Evolutionary conservation across 2,888 invertebrate genomes (phyloP), one percentile per base, ranked within the genome.

Genomic region (Leuctra nigra): DNA sequence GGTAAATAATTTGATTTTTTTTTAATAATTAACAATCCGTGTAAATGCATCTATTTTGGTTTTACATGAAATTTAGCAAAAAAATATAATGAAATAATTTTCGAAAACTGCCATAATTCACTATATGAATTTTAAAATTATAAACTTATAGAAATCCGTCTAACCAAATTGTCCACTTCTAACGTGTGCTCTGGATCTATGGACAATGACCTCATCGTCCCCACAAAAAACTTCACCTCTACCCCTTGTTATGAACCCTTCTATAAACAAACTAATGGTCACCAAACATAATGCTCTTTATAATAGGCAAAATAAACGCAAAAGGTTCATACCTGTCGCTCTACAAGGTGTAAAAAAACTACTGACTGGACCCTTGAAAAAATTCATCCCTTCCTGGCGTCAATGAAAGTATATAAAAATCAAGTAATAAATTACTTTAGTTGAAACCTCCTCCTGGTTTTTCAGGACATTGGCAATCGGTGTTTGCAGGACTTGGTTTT

Each of bases 191-290:
- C 11, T 29, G 6, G 29, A 29, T 29, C 11, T 6, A 29, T 11
- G 29, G 29, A 29, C n/a, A 11, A 29, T 29, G 29, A 7, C 29
- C 29, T 29, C 6, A 29, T 11, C 29, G 6, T 29, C 29, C 29
- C 29, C 11, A 16, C 11, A 41, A 11, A 4, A 18, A 41, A 41
- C 41, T 41, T 11, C 20, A 41, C n/a, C n/a, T n/a, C 18, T 29
- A 9, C 48, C 6, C 4, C 29, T 6, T 50, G 35, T 35, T 35
- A 44, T 23, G 50, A 50, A n/a, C 50, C 50, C 50, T 35, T 35
- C 35, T 11, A 18, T 35, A 50, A 50, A 50, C 35, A 50, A 35
- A 20, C 35, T 50, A 35, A 35, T 35, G 50, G 50, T 50, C 50
- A 50, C 35, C 35, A 20, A 6, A 44, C 4, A 44, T 44, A 44